These are phyloP conservation scores for Leptobrachium leishanense DNA, from an alignment of 2,113 vertebrate genomes.

Conservation along the genomic window DNA sequence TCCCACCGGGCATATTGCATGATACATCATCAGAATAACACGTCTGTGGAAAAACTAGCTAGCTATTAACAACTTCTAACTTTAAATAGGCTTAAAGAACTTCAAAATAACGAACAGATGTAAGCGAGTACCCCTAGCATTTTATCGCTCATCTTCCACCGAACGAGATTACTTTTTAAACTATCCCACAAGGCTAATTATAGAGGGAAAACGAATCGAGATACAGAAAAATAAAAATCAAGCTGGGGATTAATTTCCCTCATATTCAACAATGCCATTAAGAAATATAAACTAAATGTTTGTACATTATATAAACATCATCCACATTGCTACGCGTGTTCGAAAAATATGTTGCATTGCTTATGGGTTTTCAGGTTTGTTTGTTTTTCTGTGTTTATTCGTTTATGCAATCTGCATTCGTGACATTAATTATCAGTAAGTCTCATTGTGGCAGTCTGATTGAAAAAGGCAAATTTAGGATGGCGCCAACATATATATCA, in stretches of 20 bases:
- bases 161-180: constrained; percentile 13
- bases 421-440: too few relatives aligned
- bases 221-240: constrained; percentile 36
- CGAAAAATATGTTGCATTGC: too few relatives aligned
- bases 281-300: constrained; percentile 15
- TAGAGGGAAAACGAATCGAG: constrained; percentile 23
- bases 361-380: too few relatives aligned
- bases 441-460: too few relatives aligned
- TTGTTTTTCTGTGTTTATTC: too few relatives aligned
- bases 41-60: constrained; percentile 44
- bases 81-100: constrained; percentile 41
- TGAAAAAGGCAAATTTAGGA: too few relatives aligned
- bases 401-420: too few relatives aligned
- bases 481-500: too few relatives aligned
- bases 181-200: constrained; percentile 30
- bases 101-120: constrained; percentile 38
- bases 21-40: constrained; percentile 49
- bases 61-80: constrained; percentile 47
- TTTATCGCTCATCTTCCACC: constrained; percentile 28
- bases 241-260: constrained; percentile 20
- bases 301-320: neutral
- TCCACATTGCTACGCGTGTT: neutral
- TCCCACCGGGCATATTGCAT: constrained; percentile 47
- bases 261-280: constrained; percentile 16
- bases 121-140: constrained; percentile 40